These are phyloP conservation scores for Rhagonycha lutea DNA, from an alignment of 2,888 invertebrate genomes.

Conservation along the genomic window DNA sequence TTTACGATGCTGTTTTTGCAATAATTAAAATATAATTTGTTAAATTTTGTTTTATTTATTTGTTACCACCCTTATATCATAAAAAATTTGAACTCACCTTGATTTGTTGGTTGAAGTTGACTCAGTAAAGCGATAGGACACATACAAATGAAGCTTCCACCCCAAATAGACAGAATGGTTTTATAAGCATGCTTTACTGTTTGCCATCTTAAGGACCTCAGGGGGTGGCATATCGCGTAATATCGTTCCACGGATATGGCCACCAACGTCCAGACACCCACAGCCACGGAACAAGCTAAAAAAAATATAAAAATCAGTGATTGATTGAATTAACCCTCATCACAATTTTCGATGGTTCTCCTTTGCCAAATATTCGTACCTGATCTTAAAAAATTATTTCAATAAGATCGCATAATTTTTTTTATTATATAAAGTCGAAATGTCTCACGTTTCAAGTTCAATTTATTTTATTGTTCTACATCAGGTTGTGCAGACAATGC, in stretches of 20 bases:
- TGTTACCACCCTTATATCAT: not conserved
- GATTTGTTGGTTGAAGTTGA: slow-evolving; percentile 60
- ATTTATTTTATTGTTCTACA: slow-evolving; percentile 10
- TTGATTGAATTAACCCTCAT: not conserved
- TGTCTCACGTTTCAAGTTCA: slow-evolving; percentile 8
- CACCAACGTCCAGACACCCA: slow-evolving; percentile 77
- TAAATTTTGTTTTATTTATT: not conserved
- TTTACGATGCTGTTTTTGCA: not conserved
- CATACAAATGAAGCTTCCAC: slow-evolving; percentile 67
- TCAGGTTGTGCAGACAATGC: slow-evolving; percentile 1
- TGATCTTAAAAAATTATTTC: not conserved
- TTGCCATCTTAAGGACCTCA: slow-evolving; percentile 76
- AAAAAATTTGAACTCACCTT: slow-evolving; percentile 38
- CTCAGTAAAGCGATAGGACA: slow-evolving; percentile 66
- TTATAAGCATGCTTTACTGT: slow-evolving; percentile 75
- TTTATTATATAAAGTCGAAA: not conserved
- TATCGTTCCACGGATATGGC: slow-evolving; percentile 79
- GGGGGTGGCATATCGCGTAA: slow-evolving; percentile 78
- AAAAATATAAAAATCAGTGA: slow-evolving; percentile 31
- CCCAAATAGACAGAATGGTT: slow-evolving; percentile 69
- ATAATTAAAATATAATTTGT: not conserved
- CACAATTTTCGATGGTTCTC: not conserved
- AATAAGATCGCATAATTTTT: not conserved
- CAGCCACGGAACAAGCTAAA: slow-evolving; percentile 75
- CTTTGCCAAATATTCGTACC: not conserved